Conservation (phyloP, 2,113 vertebrate genomes). For the Lophius piscatorius region DNA sequence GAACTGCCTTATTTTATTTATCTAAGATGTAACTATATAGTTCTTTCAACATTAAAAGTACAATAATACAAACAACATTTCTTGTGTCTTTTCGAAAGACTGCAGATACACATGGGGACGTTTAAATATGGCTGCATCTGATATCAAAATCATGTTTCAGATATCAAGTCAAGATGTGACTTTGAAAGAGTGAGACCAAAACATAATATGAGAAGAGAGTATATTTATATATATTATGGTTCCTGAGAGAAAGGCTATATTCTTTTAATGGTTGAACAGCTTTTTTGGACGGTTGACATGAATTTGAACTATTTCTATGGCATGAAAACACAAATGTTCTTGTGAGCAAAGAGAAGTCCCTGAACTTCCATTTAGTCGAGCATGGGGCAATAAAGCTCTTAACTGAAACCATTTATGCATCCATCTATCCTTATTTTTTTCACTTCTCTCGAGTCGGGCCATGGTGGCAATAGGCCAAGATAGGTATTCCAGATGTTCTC, state of each 20-base stretch:
- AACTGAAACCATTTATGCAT: conserved; percentile 16
- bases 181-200: conserved; percentile 12
- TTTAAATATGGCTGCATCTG: conserved; percentile 20
- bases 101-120: neutral
- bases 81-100: no score
- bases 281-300: no score
- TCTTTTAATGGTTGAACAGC: conserved; percentile 2
- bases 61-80: no score
- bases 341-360: conserved; percentile 12
- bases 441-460: no score
- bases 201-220: neutral
- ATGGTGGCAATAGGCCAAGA: no score
- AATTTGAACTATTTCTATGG: conserved; percentile 18
- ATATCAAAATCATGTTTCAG: conserved; percentile 30
- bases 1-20: no score
- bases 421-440: no score
- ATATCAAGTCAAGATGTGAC: conserved; percentile 14
- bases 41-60: no score
- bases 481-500: no score
- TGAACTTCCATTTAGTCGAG: conserved; percentile 9
- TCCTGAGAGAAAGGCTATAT: conserved; percentile 23
- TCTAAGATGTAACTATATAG: no score
- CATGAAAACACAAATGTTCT: conserved; percentile 16
- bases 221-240: conserved; percentile 2
- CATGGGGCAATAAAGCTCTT: conserved; percentile 17